These are phyloP conservation scores for Bambusicola thoracicus DNA, from an alignment of 2,113 vertebrate species.

Conservation along the genomic window DNA sequence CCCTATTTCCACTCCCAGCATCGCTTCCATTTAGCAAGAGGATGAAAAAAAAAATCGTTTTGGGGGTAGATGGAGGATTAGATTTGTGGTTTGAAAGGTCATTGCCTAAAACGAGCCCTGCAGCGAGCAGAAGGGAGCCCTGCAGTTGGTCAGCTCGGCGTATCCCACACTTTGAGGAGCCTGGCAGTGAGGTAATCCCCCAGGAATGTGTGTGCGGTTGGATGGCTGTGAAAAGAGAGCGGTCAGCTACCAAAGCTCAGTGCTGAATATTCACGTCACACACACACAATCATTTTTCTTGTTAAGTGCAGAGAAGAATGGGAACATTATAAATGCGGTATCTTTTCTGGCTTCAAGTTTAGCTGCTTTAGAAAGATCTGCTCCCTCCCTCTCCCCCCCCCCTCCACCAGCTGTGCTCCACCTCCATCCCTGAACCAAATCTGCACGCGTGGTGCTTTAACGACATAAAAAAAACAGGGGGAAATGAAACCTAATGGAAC, in stretches of 20 bases:
- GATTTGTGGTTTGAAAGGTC: slow-evolving; percentile 48
- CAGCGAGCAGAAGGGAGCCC: slow-evolving; percentile 17
- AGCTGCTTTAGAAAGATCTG: slow-evolving; percentile 37
- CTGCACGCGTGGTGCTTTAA: neutral
- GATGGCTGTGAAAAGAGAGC: slow-evolving; percentile 79
- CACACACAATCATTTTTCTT: slow-evolving; percentile 72
- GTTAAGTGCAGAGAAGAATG: slow-evolving; percentile 68
- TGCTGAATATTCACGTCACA: slow-evolving; percentile 70
- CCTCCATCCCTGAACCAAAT: neutral
- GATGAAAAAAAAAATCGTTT: slow-evolving; percentile 7
- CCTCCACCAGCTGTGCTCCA: slow-evolving; percentile 33
- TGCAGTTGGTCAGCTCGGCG: slow-evolving; percentile 2
- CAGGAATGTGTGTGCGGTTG: slow-evolving; percentile 78
- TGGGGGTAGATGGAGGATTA: neutral
- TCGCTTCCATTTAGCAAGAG: neutral
- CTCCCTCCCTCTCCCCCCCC: slow-evolving; percentile 11
- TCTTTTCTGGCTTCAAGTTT: slow-evolving; percentile 58
- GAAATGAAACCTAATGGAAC: neutral
- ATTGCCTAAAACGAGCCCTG: neutral
- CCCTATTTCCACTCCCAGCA: neutral
- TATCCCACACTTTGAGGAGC: slow-evolving; percentile 60
- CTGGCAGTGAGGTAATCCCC: slow-evolving; percentile 76
- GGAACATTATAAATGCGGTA: slow-evolving; percentile 66
- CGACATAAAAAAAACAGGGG: accelerated
- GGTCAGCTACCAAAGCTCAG: slow-evolving; percentile 70